phyloP scores from a whole-genome alignment of 2,797 vertebrate species.

The Potorous gilbertii region DNA sequence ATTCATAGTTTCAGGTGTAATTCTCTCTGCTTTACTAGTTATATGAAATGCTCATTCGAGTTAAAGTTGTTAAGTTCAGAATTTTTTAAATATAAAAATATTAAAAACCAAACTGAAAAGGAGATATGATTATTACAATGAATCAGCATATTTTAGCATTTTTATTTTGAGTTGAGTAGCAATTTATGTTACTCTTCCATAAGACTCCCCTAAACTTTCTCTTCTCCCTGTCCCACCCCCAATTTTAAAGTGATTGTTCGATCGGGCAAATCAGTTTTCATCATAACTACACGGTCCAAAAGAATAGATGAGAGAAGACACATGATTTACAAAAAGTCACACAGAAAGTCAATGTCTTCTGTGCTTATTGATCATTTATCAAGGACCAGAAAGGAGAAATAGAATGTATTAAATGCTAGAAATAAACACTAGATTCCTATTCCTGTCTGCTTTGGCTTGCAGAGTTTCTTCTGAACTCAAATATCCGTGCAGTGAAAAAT shows the following conservation, averaged over 20 bases:
- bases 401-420: constrained; percentile 41
- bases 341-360: background rate
- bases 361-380: constrained; percentile 17
- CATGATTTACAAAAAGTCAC: background rate
- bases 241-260: background rate
- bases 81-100: background rate
- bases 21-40: background rate
- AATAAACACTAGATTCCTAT: constrained; percentile 52
- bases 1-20: background rate
- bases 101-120: background rate
- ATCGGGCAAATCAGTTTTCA: background rate
- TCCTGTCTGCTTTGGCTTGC: constrained; percentile 55
- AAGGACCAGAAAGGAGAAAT: constrained; percentile 13
- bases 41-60: background rate
- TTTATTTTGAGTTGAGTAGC: background rate
- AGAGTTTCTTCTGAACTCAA: constrained; percentile 38
- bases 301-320: background rate
- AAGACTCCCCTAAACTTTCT: background rate
- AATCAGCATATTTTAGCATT: background rate
- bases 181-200: background rate
- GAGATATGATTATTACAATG: background rate
- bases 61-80: background rate
- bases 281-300: background rate
- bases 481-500: constrained; percentile 59
- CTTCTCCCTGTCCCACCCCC: background rate